Evolutionary conservation across 2,888 invertebrate species (phyloP).

Genomic region (Nebria brevicollis): DNA sequence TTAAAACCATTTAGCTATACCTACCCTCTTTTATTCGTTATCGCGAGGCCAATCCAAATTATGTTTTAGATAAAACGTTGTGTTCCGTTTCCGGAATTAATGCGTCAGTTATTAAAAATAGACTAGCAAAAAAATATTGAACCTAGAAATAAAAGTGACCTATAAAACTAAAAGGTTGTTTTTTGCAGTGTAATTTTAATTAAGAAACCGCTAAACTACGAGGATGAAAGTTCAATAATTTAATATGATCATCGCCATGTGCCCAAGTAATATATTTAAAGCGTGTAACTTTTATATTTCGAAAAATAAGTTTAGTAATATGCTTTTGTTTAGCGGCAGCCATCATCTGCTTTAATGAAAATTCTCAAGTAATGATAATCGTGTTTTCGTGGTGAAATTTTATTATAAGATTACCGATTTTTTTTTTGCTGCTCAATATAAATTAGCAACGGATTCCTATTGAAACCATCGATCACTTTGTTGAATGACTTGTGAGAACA

Average conservation of each 20-base stretch:
- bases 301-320: conserved; percentile 15
- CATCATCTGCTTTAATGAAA: conserved; percentile 5
- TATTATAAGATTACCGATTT: background rate
- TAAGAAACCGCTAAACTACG: background rate
- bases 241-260: background rate
- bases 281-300: conserved; percentile 17
- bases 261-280: conserved; percentile 3
- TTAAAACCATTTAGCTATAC: background rate
- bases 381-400: background rate
- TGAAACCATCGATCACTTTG: background rate
- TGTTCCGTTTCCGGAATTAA: too few species aligned
- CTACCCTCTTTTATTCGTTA: background rate
- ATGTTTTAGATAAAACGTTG: too few species aligned
- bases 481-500: background rate
- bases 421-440: background rate
- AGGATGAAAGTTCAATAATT: background rate
- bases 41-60: too few species aligned
- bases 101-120: too few species aligned
- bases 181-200: background rate
- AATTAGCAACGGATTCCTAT: background rate
- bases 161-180: too few species aligned
- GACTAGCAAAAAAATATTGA: too few species aligned
- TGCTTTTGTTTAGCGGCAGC: too few species aligned
- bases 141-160: too few species aligned
- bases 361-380: conserved; percentile 2